phyloP scores from a whole-genome alignment of 2,888 invertebrate species.

The Entomobrya multifasciata region DNA sequence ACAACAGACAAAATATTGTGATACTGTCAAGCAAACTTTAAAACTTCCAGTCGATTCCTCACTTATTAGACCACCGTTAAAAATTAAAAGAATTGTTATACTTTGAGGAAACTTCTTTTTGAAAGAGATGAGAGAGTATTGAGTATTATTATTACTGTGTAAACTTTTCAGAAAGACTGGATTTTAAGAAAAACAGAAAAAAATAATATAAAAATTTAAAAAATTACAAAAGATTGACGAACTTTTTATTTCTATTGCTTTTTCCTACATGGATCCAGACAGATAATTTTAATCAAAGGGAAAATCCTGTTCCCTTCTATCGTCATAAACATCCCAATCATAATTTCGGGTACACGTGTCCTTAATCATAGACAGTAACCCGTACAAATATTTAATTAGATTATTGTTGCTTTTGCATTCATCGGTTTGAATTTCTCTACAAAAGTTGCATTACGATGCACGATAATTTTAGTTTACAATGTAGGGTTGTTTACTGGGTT shows the following conservation, averaged over 20 bases:
- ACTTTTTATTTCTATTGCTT: background rate
- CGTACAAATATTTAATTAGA: too few relatives aligned
- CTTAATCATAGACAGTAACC: too few relatives aligned
- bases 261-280: too few relatives aligned
- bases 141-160: background rate
- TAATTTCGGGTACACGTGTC: too few relatives aligned
- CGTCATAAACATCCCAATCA: too few relatives aligned
- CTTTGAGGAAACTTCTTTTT: too few relatives aligned
- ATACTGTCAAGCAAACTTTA: conserved; percentile 16
- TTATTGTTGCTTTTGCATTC: too few relatives aligned
- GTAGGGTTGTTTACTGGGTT: background rate
- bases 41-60: background rate
- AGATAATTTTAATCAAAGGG: background rate
- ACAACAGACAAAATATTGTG: conserved; percentile 7
- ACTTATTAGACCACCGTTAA: background rate
- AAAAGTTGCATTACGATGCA: background rate
- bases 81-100: too few relatives aligned
- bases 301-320: too few relatives aligned
- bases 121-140: too few relatives aligned
- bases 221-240: background rate
- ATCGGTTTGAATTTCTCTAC: background rate
- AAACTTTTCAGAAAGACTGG: background rate
- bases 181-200: conserved; percentile 10
- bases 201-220: background rate
- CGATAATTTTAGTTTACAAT: background rate